These are phyloP conservation scores for Lasaia peninsularis DNA, from an alignment of 1,140 invertebrate species.

Conservation along the genomic window DNA sequence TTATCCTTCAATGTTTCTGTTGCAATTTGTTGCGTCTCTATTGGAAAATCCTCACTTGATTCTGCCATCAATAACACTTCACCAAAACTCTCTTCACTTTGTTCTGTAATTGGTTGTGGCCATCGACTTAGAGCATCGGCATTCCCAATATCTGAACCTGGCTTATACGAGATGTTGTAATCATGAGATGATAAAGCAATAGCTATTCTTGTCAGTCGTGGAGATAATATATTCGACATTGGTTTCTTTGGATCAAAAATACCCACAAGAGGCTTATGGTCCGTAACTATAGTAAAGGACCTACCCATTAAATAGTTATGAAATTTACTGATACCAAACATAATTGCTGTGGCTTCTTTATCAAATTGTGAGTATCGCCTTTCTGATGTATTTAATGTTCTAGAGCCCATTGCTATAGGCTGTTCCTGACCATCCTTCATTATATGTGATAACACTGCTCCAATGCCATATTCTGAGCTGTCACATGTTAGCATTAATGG, in stretches of 20 bases:
- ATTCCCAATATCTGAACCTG: slow-evolving; percentile 31
- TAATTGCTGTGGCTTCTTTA: slow-evolving; percentile 68
- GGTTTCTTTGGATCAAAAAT: slow-evolving; percentile 55
- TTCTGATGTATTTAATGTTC: slow-evolving; percentile 34
- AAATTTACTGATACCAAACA: slow-evolving; percentile 64
- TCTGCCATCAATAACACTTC: slow-evolving; percentile 30
- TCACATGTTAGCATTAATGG: slow-evolving; percentile 50
- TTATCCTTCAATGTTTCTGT: slow-evolving; percentile 24
- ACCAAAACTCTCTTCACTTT: slow-evolving; percentile 18
- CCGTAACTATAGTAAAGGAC: slow-evolving; percentile 24
- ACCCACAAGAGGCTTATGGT: slow-evolving; percentile 68
- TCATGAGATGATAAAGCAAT: slow-evolving; percentile 21
- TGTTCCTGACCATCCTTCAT: slow-evolving; percentile 41
- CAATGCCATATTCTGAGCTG: slow-evolving; percentile 67
- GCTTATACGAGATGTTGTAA: slow-evolving; percentile 29
- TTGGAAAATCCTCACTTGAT: slow-evolving; percentile 23
- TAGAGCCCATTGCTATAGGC: slow-evolving; percentile 68
- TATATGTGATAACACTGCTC: slow-evolving; percentile 44
- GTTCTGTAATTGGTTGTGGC: slow-evolving; percentile 30
- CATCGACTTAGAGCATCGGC: slow-evolving; percentile 39
- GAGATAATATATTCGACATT: slow-evolving; percentile 44
- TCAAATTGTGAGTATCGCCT: slow-evolving; percentile 34
- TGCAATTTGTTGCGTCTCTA: slow-evolving; percentile 29
- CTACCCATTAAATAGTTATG: slow-evolving; percentile 45
- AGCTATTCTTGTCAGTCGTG: slow-evolving; percentile 34